Conservation (phyloP, 2,888 invertebrate species). For the Tanaodytes sp. region DNA sequence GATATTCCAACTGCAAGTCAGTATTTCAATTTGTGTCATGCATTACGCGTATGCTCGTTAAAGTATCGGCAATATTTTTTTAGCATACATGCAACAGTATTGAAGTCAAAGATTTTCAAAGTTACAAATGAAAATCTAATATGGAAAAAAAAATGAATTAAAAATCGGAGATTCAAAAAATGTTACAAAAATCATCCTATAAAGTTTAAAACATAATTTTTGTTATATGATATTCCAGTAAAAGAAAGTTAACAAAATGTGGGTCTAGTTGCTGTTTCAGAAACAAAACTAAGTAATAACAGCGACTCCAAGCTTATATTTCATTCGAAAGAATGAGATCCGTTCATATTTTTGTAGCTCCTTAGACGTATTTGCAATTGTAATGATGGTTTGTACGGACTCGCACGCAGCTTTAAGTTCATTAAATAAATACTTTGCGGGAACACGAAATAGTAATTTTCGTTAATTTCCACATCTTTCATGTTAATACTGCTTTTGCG, state of each 20-base stretch:
- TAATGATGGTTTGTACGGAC: too few species aligned
- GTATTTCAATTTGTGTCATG: conserved; percentile 28
- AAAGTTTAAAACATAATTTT: too few species aligned
- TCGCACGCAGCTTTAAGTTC: conserved; percentile 22
- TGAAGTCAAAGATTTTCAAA: too few species aligned
- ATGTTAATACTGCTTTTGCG: conserved; percentile 32
- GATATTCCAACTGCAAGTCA: conserved; percentile 23
- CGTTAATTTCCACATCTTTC: conserved; percentile 42
- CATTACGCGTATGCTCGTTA: conserved; percentile 4
- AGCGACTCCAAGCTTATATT: not conserved
- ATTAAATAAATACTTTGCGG: conserved; percentile 43
- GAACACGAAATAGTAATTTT: conserved; percentile 48
- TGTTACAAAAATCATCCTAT: too few species aligned
- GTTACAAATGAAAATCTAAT: too few species aligned
- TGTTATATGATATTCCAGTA: too few species aligned
- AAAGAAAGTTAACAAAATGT: too few species aligned
- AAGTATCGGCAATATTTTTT: too few species aligned
- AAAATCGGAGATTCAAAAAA: not conserved
- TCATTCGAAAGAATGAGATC: not conserved
- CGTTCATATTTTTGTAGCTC: conserved; percentile 13
- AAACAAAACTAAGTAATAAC: not conserved
- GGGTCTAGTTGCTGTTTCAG: not conserved
- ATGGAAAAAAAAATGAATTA: not conserved
- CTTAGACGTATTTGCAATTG: conserved; percentile 23
- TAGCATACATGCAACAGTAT: not conserved